These are phyloP conservation scores for Asteroscopus sphinx DNA, from an alignment of 2,888 invertebrate species.

Conservation along the genomic window DNA sequence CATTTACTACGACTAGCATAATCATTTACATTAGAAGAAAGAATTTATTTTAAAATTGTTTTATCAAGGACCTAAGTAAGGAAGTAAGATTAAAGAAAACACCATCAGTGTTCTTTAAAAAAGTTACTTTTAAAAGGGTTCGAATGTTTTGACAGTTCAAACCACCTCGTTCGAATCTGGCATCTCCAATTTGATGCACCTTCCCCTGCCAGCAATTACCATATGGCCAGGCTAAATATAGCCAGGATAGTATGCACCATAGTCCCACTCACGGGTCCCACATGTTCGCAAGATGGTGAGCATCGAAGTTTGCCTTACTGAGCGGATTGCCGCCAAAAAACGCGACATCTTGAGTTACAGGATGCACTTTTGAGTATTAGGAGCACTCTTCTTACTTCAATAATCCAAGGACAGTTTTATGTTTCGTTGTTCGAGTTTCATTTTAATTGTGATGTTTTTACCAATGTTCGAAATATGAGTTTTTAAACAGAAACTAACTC, in stretches of 20 bases:
- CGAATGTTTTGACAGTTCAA: conserved; percentile 52
- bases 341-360: conserved; percentile 85
- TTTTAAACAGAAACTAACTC: not conserved
- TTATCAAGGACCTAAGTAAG: no score
- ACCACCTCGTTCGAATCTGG: conserved; percentile 51
- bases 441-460: conserved; percentile 43
- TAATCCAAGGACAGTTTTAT: conserved; percentile 66
- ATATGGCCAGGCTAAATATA: conserved; percentile 87
- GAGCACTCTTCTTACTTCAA: conserved; percentile 56
- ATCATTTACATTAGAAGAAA: no score
- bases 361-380: conserved; percentile 81
- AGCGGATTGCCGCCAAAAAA: conserved; percentile 83
- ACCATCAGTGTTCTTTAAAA: conserved; percentile 9
- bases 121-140: conserved; percentile 46
- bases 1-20: no score
- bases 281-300: conserved; percentile 86
- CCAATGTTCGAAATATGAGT: not conserved
- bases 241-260: conserved; percentile 71
- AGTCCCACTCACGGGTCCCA: conserved; percentile 75
- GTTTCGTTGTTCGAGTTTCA: conserved; percentile 59
- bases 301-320: conserved; percentile 74
- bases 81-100: conserved; percentile 1
- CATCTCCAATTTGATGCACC: conserved; percentile 65
- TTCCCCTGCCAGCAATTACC: conserved; percentile 75
- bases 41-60: no score